Conservation (phyloP, 2,797 vertebrate genomes). For the Melanotaenia pygmaea region DNA sequence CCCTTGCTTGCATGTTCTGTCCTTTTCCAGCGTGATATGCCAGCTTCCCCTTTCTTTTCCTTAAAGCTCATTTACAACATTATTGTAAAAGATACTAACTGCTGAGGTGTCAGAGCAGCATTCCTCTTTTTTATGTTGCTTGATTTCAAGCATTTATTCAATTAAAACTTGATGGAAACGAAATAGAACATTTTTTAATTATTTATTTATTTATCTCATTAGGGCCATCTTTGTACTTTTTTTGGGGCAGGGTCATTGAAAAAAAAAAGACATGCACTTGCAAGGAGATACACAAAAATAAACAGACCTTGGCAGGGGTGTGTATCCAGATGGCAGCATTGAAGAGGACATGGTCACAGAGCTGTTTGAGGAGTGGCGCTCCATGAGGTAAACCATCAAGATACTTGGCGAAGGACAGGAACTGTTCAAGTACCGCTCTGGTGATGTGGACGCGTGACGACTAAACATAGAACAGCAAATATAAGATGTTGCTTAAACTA, state of each 20-base stretch:
- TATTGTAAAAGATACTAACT: constrained; percentile 48
- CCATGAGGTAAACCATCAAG: constrained; percentile 97
- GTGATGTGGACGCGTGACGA: constrained; percentile 97
- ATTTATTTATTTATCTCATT: constrained; percentile 1
- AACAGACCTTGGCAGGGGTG: constrained; percentile 94
- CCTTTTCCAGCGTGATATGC: constrained; percentile 33
- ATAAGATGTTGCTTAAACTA: background rate
- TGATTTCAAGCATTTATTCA: constrained; percentile 9
- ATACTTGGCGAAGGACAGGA: constrained; percentile 98
- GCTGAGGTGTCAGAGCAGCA: constrained; percentile 22
- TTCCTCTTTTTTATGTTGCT: constrained; percentile 14
- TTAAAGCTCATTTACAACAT: constrained; percentile 40
- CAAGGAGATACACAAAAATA: constrained; percentile 20
- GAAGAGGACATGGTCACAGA: constrained; percentile 89
- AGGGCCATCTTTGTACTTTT: constrained; percentile 1
- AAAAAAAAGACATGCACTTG: constrained; percentile 2
- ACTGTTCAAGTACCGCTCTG: constrained; percentile 95
- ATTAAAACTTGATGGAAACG: constrained; percentile 3
- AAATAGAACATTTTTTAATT: background rate
- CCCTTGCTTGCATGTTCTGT: constrained; percentile 23
- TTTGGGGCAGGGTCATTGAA: constrained; percentile 45
- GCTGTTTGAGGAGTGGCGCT: constrained; percentile 95
- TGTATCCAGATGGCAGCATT: constrained; percentile 93
- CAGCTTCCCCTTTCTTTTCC: constrained; percentile 19
- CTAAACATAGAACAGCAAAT: constrained; percentile 68